A percentile compares a stretch with the other conserved stretches of the same genome.
Evolutionary conservation across 2,888 invertebrate genomes (phyloP).

Genomic region (Leucophora obtusa): DNA sequence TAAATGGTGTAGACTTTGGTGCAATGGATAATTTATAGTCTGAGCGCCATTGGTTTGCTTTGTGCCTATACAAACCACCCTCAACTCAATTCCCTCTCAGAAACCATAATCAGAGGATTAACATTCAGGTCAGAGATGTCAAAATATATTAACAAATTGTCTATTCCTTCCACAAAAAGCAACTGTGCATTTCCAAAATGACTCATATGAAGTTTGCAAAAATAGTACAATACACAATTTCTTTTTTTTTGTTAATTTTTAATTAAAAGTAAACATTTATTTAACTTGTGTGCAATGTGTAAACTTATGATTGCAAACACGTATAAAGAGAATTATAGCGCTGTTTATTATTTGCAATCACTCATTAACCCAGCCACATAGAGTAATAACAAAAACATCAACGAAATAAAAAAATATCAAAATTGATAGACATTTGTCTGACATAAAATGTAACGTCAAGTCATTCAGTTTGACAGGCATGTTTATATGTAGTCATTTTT

Average conservation of each 20-base stretch:
- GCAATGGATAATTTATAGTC: no score
- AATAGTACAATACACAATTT: not conserved
- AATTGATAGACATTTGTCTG: slow-evolving; percentile 64
- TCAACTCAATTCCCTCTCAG: no score
- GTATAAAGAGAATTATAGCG: slow-evolving; percentile 50
- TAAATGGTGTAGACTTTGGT: no score
- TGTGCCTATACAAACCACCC: no score
- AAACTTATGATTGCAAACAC: slow-evolving; percentile 56
- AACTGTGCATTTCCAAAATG: not conserved
- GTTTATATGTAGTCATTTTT: slow-evolving; percentile 46
- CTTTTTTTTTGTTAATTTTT: not conserved
- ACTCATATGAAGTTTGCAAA: not conserved
- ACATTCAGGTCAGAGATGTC: no score
- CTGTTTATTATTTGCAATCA: slow-evolving; percentile 59
- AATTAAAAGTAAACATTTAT: not conserved
- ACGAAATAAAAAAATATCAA: not conserved
- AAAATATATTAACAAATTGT: no score
- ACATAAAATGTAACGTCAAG: slow-evolving; percentile 63
- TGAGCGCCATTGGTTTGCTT: no score
- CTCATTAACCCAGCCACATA: slow-evolving; percentile 46
- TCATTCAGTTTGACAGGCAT: slow-evolving; percentile 63
- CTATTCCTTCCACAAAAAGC: no score
- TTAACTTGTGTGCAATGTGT: not conserved
- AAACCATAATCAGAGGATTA: no score
- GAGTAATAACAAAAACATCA: slow-evolving; percentile 29